A percentile compares a stretch with the other conserved stretches of the same genome.
Conservation (phyloP, 2,113 vertebrate species). For the Chinchilla lanigera region DNA sequence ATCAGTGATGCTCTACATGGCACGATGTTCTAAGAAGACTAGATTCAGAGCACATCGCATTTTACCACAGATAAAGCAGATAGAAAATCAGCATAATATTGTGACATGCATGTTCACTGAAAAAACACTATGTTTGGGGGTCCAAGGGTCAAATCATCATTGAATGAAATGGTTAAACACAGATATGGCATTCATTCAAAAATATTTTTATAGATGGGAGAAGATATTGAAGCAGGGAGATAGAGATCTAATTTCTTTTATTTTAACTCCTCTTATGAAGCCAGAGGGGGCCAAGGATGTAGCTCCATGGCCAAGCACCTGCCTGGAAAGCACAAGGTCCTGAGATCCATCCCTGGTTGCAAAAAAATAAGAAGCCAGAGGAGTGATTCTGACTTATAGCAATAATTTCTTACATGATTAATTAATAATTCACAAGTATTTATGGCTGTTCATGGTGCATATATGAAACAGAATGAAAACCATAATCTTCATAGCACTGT, state of each 20-base stretch:
- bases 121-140: conserved; percentile 76
- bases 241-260: conserved; percentile 75
- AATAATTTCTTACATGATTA: conserved; percentile 66
- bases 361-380: conserved; percentile 54
- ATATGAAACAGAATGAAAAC: conserved; percentile 11
- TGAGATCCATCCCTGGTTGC: too few relatives aligned
- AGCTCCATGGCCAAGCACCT: too few relatives aligned
- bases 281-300: too few relatives aligned
- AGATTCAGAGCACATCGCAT: conserved; percentile 77
- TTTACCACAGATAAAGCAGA: conserved; percentile 81
- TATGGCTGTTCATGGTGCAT: conserved; percentile 30
- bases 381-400: conserved; percentile 66
- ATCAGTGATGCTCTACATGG: conserved; percentile 77
- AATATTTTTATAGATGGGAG: conserved; percentile 69
- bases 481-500: background rate
- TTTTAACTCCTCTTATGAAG: conserved; percentile 58
- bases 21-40: conserved; percentile 69
- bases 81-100: conserved; percentile 80
- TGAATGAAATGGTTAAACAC: conserved; percentile 73
- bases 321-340: too few relatives aligned
- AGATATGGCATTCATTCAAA: conserved; percentile 77
- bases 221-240: conserved; percentile 56
- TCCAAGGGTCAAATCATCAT: conserved; percentile 66
- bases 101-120: conserved; percentile 77
- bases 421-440: conserved; percentile 58